phyloP scores from a whole-genome alignment of 2,888 invertebrate species.

The Tuta absoluta region DNA sequence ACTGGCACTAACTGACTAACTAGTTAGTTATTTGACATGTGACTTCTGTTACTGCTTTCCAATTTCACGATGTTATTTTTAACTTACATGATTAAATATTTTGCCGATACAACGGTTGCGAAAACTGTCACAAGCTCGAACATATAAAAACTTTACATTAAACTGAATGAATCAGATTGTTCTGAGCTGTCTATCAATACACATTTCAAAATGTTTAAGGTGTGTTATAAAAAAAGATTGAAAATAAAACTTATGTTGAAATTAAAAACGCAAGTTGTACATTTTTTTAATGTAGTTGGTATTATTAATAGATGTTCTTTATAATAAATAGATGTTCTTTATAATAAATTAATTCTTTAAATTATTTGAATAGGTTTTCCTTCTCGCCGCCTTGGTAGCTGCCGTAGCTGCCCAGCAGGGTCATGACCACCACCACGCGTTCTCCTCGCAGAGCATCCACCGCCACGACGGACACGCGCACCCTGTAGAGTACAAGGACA shows the following conservation, averaged over 20 bases:
- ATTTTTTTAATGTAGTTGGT: too few species aligned
- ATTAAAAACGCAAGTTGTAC: neutral
- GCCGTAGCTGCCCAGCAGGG: conserved; percentile 26
- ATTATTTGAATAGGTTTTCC: conserved; percentile 15
- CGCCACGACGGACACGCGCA: conserved; percentile 17
- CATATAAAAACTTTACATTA: conserved; percentile 39
- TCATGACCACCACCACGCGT: conserved; percentile 30
- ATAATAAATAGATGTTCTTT: too few species aligned
- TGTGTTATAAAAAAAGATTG: neutral
- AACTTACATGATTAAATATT: too few species aligned
- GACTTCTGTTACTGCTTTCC: too few species aligned
- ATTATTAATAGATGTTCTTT: too few species aligned
- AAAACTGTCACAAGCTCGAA: conserved; percentile 40
- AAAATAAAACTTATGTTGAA: neutral
- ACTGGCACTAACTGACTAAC: too few species aligned
- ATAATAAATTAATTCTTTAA: too few species aligned
- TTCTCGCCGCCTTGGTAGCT: conserved; percentile 7
- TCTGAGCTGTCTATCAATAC: conserved; percentile 7
- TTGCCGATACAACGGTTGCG: conserved; percentile 35
- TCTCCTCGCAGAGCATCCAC: conserved; percentile 47
- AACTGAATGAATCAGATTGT: conserved; percentile 37
- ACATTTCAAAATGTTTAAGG: conserved; percentile 14
- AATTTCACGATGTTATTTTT: too few species aligned
- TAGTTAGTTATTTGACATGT: too few species aligned
- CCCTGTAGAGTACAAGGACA: conserved; percentile 7